These are phyloP conservation scores for Sialia sialis DNA, from an alignment of 2,113 vertebrate genomes.

Conservation along the genomic window DNA sequence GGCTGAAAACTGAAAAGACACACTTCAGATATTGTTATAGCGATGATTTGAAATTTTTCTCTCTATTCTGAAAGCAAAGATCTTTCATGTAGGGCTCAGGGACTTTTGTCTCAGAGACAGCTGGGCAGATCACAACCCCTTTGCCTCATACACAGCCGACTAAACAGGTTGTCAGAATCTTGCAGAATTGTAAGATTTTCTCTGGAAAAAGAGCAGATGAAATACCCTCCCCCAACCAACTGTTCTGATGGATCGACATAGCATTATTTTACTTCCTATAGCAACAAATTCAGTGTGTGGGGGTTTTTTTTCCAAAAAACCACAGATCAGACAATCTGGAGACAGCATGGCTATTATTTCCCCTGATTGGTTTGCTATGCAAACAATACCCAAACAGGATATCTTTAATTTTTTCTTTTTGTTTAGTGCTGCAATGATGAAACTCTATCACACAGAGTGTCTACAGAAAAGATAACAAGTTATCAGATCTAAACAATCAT, in stretches of 20 bases:
- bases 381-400: not conserved
- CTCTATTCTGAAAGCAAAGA: not conserved
- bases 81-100: not conserved
- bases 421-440: not conserved
- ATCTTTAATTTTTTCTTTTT: not conserved
- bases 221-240: conserved; percentile 18
- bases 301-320: not conserved
- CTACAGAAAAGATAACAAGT: not conserved
- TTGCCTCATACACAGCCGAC: not conserved
- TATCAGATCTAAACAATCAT: not conserved
- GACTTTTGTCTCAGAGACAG: conserved; percentile 18
- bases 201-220: conserved; percentile 8
- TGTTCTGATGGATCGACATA: not conserved
- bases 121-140: conserved; percentile 7
- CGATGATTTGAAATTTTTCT: not conserved
- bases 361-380: not conserved
- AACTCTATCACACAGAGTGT: not conserved
- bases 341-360: not conserved
- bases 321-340: not conserved
- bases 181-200: conserved; percentile 24
- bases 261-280: conserved; percentile 28
- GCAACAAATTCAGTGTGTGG: not conserved
- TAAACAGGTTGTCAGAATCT: conserved; percentile 35
- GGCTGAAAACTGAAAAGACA: not conserved
- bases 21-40: not conserved